Evolutionary conservation across 2,888 invertebrate species (phyloP).

Genomic region (Callyntrura sp.): DNA sequence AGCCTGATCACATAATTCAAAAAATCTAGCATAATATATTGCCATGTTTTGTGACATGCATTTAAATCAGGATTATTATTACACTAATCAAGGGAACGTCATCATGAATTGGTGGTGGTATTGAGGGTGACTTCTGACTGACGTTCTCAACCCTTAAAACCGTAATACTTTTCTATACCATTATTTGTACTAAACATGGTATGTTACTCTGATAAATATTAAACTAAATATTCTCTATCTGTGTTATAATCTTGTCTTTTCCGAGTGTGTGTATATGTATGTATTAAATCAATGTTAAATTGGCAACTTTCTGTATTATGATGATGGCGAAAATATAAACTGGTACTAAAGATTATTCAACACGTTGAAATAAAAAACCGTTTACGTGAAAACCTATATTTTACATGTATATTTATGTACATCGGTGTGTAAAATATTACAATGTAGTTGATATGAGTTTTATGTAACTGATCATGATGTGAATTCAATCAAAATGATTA

Average conservation of each 20-base stretch:
- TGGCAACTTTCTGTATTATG: slow-evolving; percentile 22
- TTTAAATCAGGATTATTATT: background rate
- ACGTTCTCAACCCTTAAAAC: background rate
- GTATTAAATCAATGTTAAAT: background rate
- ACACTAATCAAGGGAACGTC: background rate
- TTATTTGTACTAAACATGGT: slow-evolving; percentile 25
- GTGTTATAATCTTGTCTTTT: slow-evolving; percentile 40
- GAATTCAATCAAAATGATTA: slow-evolving; percentile 65
- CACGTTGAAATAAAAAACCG: background rate
- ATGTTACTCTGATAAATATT: background rate
- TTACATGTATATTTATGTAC: slow-evolving; percentile 52
- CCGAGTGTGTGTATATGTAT: background rate
- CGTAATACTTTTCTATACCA: slow-evolving; percentile 13
- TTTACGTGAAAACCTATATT: slow-evolving; percentile 30
- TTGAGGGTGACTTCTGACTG: background rate
- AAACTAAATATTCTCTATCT: slow-evolving; percentile 36
- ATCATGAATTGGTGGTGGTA: background rate
- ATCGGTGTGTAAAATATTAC: slow-evolving; percentile 28
- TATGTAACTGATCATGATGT: slow-evolving; percentile 43
- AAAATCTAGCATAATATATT: background rate
- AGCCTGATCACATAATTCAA: background rate
- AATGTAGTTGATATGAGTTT: slow-evolving; percentile 15
- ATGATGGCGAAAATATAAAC: background rate
- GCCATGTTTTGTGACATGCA: background rate
- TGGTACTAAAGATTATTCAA: slow-evolving; percentile 35